Base-by-base conservation (phyloP, 2,797 vertebrate genomes). In the Geotrypetes seraphini region DNA sequence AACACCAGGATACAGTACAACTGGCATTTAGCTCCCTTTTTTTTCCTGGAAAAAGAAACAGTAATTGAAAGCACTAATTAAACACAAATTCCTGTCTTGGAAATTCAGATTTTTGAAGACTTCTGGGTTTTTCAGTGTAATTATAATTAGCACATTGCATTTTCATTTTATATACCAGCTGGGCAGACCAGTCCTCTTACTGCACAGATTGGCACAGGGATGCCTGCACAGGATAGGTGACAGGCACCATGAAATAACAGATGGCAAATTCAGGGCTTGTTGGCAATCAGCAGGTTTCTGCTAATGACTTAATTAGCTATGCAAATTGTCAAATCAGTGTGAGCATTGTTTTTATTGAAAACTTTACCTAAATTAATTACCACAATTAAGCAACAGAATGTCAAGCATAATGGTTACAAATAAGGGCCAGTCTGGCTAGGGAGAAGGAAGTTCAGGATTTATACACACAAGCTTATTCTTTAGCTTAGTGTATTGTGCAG, bases 271-370 rank as follows among this genome's bases (percentile, higher is more conserved):
- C 84, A 79, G 83, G 87, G 76, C 87, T 91, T 86, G 88, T 90
- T 96, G 89, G 91, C 89, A 94, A 91, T 93, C 88, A 85, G 78
- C 79, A 68, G 69, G 76, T 85, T 83, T 84, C 85, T 85, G 86
- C 86, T 96, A 96, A 97, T 96, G 85, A 89, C 89, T 94, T 90
- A 92, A 97, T 96, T 96, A 92, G 81, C 79, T 89, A 89, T 95
- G 91, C 86, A 95, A 96, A 96, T 96, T 89, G 85, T 89, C 85
- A 90, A 92, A 94, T 96, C 88, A 90, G 87, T 85, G 83, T 87
- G 90, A 88, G 92, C 89, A 92, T 93, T 93, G 90, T 95, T 90
- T 91, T 93, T 89, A 88, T 88, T 85, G 73, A 87, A 88, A 93
- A 90, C 85, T 88, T 87, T 89, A 91, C 86, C 88, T 94, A 90